Base-by-base conservation (phyloP, 2,797 vertebrate species). In the Chelmon rostratus region DNA sequence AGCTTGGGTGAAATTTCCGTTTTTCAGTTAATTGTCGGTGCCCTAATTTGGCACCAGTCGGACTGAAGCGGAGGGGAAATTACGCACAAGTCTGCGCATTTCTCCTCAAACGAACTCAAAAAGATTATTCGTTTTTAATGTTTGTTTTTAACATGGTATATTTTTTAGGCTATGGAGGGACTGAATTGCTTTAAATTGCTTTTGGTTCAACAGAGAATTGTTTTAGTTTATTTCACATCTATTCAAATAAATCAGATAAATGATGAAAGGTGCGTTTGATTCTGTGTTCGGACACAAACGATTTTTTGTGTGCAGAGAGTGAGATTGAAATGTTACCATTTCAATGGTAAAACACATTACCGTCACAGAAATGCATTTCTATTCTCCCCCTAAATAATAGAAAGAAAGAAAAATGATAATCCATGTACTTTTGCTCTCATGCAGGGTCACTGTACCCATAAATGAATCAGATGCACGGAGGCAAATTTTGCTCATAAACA, bases 161-260 rank as follows among this genome's bases (percentile, higher is more conserved):
- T 42, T 80, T 81, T 75, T 83, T 76, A 78, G 73, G 8, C 21
- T 67, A 33, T 82, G 61, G 53, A 78, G 44, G 74, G 63, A 79
- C 44, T 73, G 70, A 67, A 72, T 38, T 81, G 61, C 42, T 88
- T 86, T 78, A 21, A 83, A 68, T n/a, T 83, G 63, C 54, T 80
- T 64, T 86, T 79, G 28, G 35, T 69, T 75, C 35, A 82, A 82
- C 70, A 78, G 81, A 89, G 52, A 86, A 68, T 80, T 89, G 83
- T 86, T 87, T 85, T 61, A 86, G 83, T 87, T 78, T 91, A 88
- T 89, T 91, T 88, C 86, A 87, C 90, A 92, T 87, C 62, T 92
- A 91, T 88, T 84, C 90, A 70, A 93, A 93, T 93, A 92, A 93
- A 93, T 65, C 74, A 50, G 62, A 87, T 38, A 67, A 69, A 85